These are phyloP conservation scores for Sinocyclocheilus anshuiensis DNA, from an alignment of 2,113 vertebrate species.

Conservation along the genomic window DNA sequence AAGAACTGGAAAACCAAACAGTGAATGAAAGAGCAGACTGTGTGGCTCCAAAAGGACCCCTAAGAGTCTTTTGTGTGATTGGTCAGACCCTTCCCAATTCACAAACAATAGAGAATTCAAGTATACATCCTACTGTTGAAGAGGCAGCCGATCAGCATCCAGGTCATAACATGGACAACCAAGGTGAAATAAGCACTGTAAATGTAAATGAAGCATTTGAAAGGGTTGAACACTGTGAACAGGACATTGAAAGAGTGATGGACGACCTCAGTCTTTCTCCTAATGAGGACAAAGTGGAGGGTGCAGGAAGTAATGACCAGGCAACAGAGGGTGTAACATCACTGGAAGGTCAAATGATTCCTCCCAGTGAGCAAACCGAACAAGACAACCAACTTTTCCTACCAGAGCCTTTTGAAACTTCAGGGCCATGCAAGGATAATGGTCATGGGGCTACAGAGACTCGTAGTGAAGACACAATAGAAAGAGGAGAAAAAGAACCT, in stretches of 20 bases:
- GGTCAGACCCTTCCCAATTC: slow-evolving; percentile 61
- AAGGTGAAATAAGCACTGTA: slow-evolving; percentile 22
- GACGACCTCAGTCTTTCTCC: slow-evolving; percentile 18
- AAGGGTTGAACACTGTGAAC: background rate
- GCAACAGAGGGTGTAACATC: slow-evolving; percentile 2
- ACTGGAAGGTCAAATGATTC: slow-evolving; percentile 13
- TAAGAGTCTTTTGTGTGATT: slow-evolving; percentile 62
- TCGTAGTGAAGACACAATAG: slow-evolving; percentile 10
- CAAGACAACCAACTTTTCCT: slow-evolving; percentile 22
- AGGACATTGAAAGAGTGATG: slow-evolving; percentile 21
- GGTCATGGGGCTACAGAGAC: background rate
- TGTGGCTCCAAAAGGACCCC: background rate
- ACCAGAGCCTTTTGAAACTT: slow-evolving; percentile 7
- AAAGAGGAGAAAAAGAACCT: background rate
- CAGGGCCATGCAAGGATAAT: background rate
- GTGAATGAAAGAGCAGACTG: too few relatives aligned
- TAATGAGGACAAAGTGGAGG: background rate
- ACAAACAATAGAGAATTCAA: slow-evolving; percentile 32
- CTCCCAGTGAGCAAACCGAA: background rate
- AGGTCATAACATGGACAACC: slow-evolving; percentile 21
- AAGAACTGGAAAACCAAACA: background rate
- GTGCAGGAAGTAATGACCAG: slow-evolving; percentile 9
- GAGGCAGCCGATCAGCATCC: slow-evolving; percentile 41
- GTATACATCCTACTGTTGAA: slow-evolving; percentile 46
- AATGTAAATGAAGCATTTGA: background rate